phyloP scores from a whole-genome alignment of 1,140 invertebrate genomes.

The Stenopsyche tienmushanensis region DNA sequence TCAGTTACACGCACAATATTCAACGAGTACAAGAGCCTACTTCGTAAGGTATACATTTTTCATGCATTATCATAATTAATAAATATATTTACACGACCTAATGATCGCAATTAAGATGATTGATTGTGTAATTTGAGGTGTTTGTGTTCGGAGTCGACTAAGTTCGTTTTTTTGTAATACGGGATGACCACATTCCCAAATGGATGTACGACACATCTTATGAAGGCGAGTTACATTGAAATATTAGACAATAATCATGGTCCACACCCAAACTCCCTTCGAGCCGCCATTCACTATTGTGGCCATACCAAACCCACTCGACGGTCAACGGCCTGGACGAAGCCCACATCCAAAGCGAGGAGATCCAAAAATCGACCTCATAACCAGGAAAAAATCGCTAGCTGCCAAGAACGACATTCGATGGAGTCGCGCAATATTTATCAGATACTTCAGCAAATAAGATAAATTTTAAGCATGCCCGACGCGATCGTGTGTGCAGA shows the following conservation, averaged over 20 bases:
- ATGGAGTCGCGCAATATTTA: too few species aligned
- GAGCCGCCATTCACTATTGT: conserved; percentile 20
- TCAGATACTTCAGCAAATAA: too few species aligned
- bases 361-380: background rate
- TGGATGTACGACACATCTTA: background rate
- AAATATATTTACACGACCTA: background rate
- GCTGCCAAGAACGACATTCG: background rate
- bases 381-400: background rate
- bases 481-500: background rate
- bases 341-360: background rate
- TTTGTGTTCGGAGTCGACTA: background rate
- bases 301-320: conserved; percentile 26
- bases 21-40: background rate
- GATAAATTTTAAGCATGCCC: too few species aligned
- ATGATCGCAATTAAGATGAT: background rate
- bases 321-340: conserved; percentile 18
- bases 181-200: background rate
- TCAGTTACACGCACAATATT: background rate
- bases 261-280: conserved; percentile 23
- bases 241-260: conserved; percentile 12
- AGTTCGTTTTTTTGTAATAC: background rate
- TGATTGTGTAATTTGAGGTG: background rate
- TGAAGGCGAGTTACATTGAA: background rate
- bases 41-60: background rate
- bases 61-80: too few species aligned